Evolutionary conservation across 2,113 vertebrate genomes (phyloP), one percentile per base, ranked within the genome.

Genomic region (Etheostoma cragini): DNA sequence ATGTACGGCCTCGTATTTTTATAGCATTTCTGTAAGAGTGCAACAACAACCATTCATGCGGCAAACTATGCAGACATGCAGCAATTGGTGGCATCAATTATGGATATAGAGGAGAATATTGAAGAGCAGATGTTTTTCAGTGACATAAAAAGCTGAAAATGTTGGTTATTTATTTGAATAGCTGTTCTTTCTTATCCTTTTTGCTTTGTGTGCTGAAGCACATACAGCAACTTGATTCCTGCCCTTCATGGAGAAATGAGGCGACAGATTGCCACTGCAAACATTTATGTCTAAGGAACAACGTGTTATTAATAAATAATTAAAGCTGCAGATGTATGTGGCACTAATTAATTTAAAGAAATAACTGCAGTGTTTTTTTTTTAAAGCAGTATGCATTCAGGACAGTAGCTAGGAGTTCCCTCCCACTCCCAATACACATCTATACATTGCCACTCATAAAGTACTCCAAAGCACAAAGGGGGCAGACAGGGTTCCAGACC

Each of bases 41-140:
- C 5, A 12, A 54, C 62, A 35, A 64, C 52, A 52, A 13, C 16
- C 62, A 24, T 42, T 72, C n/a, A 54, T 14, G 50, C 8, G 1
- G 30, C n/a, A 54, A 52, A 68, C 46, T 13, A 38, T 1, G 8
- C 42, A 50, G 22, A 42, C 42, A n/a, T 16, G 8, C 22, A 4
- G 60, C 54, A 33, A 49, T 75, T 73, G 33, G 42, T 2, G 0
- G 4, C 64, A 10, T 45, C 68, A 26, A 8, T 72, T 60, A 66
- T 46, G n/a, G 69, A 33, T 58, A 15, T 19, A 30, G 56, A 76
- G 14, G 69, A 66, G 47, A 21, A 24, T 35, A 54, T 52, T 74
- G 38, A 49, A 13, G 42, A 58, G 17, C 71, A 76, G 76, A 64
- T 67, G 70, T 21, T 69, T 74, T 26, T 62, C 47, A 42, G 47